Evolutionary conservation across 2,113 vertebrate genomes (phyloP).

Genomic region (Brachypodius melanocephalos): DNA sequence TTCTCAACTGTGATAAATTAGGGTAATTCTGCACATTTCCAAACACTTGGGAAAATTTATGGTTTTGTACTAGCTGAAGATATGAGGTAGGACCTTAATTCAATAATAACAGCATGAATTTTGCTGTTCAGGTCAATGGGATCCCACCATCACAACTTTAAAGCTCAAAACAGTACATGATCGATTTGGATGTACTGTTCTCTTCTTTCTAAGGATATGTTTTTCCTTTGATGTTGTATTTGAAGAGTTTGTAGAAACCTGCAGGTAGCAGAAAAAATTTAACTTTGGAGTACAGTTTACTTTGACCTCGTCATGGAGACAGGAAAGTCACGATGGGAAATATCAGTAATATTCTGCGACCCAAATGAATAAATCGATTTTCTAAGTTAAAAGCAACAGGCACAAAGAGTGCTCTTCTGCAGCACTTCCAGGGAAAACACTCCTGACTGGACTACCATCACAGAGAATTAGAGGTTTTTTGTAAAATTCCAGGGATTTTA

Average conservation of each 20-base stretch:
- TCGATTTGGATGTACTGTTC: neutral
- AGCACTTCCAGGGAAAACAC: neutral
- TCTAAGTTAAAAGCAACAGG: neutral
- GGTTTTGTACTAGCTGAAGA: neutral
- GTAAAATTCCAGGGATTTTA: neutral
- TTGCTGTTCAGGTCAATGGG: neutral
- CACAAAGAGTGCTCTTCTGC: neutral
- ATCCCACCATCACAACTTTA: neutral
- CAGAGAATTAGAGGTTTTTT: neutral
- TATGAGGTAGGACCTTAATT: neutral
- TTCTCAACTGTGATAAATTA: neutral
- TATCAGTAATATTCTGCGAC: neutral
- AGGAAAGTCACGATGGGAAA: neutral
- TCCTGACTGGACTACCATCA: neutral
- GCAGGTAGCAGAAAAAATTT: neutral
- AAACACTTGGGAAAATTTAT: neutral
- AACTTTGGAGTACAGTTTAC: neutral
- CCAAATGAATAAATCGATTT: neutral
- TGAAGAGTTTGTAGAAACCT: neutral
- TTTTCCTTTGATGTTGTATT: neutral
- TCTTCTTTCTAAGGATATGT: neutral
- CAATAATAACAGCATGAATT: neutral
- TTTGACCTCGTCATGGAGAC: neutral
- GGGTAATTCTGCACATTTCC: neutral
- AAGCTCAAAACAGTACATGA: neutral